Evolutionary conservation across 2,113 vertebrate species (phyloP).

Genomic region (Meriones unguiculatus): DNA sequence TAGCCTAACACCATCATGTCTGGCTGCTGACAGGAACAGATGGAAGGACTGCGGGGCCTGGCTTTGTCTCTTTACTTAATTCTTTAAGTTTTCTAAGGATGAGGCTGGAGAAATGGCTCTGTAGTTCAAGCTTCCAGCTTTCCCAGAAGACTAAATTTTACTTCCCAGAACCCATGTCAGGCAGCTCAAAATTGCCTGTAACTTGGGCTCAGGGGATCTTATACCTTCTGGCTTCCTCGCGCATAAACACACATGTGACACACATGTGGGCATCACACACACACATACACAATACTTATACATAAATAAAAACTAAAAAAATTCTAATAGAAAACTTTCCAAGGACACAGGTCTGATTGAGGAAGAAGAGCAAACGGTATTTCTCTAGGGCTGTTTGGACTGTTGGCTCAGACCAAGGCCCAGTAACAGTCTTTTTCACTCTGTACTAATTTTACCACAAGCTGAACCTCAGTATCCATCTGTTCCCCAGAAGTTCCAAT

Average conservation of each 20-base stretch:
- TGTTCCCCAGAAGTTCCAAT: slow-evolving; percentile 17
- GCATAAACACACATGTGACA: background rate
- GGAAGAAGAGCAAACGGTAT: background rate
- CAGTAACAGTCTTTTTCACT: background rate
- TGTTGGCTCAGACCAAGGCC: background rate
- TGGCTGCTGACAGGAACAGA: background rate
- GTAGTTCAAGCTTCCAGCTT: background rate
- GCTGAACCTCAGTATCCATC: background rate
- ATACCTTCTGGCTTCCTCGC: background rate
- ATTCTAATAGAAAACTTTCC: background rate
- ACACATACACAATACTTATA: background rate
- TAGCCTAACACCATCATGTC: background rate
- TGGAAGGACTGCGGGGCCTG: background rate
- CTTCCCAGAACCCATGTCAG: background rate
- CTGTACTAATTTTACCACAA: background rate
- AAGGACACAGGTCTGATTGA: background rate
- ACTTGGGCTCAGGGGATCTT: background rate
- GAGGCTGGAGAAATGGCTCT: background rate
- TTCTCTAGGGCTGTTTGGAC: background rate
- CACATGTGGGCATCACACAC: background rate
- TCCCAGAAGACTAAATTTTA: background rate
- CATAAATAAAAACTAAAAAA: background rate
- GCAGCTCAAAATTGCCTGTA: background rate
- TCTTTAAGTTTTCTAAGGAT: slow-evolving; percentile 19
- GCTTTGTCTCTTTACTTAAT: slow-evolving; percentile 45